Conservation (phyloP, 2,113 vertebrate species). For the Physeter macrocephalus region DNA sequence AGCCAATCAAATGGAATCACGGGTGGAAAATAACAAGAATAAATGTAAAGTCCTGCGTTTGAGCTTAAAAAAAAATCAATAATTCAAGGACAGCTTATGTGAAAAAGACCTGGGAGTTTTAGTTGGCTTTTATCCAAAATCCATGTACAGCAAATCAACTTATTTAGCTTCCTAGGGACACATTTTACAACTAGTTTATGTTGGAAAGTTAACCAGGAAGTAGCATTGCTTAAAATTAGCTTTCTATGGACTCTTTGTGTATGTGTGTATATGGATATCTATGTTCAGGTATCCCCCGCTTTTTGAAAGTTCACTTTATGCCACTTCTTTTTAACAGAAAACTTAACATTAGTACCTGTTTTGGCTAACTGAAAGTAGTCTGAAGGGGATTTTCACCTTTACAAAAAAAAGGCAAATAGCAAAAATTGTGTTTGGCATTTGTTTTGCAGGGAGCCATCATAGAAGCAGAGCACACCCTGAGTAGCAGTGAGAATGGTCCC, state of each 20-base stretch:
- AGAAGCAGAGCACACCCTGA: not conserved
- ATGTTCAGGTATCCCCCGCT: not conserved
- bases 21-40: slow-evolving; percentile 24
- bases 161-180: not conserved
- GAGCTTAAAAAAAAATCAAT: slow-evolving; percentile 31
- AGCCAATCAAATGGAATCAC: not conserved
- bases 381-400: not conserved
- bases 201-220: slow-evolving; percentile 35
- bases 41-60: slow-evolving; percentile 42
- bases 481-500: not conserved
- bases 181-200: slow-evolving; percentile 49
- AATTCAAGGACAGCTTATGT: slow-evolving; percentile 42
- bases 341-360: not conserved
- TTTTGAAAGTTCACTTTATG: not conserved
- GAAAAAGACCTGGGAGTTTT: slow-evolving; percentile 46
- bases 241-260: slow-evolving; percentile 33
- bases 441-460: not conserved
- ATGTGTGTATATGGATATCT: not conserved
- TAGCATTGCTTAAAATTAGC: slow-evolving; percentile 27
- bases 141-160: slow-evolving; percentile 30
- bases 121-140: slow-evolving; percentile 50
- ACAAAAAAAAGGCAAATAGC: not conserved
- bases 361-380: not conserved
- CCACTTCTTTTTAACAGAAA: not conserved
- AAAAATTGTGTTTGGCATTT: not conserved